phyloP scores from a whole-genome alignment of 2,797 vertebrate genomes.

The Sebastes glaucus region DNA sequence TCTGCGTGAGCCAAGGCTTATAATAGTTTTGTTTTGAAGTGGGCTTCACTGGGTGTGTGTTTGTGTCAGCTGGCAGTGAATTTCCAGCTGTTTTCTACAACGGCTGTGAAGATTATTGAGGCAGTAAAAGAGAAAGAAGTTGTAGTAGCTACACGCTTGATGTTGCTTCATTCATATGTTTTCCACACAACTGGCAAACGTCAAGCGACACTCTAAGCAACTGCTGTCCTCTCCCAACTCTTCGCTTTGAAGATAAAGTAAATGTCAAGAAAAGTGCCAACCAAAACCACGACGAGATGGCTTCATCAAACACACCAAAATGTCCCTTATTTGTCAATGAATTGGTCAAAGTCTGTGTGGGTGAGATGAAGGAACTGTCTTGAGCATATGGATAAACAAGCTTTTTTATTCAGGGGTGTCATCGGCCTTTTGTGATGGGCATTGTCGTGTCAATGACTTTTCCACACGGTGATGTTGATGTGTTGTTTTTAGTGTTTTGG shows the following conservation, averaged over 20 bases:
- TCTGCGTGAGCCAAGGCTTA: conserved; percentile 9
- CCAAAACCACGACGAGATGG: not conserved
- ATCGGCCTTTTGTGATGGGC: not conserved
- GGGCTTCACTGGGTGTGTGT: not conserved
- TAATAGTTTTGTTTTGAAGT: conserved; percentile 37
- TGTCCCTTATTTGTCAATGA: not conserved
- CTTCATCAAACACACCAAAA: not conserved
- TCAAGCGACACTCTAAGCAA: not conserved
- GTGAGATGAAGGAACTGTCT: not conserved
- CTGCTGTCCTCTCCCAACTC: not conserved
- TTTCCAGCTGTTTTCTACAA: conserved; percentile 17
- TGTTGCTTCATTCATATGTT: not conserved
- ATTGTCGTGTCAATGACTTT: not conserved
- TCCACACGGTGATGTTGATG: not conserved
- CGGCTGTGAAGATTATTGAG: not conserved
- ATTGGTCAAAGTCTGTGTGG: not conserved
- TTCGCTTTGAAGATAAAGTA: not conserved
- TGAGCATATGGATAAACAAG: not conserved
- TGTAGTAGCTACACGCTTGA: not conserved
- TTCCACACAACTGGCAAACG: not conserved
- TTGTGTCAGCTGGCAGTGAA: not conserved
- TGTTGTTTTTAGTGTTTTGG: not conserved
- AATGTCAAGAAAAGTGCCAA: not conserved
- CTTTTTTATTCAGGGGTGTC: not conserved
- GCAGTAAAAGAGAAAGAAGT: not conserved